Evolutionary conservation across 2,113 vertebrate species (phyloP).

Genomic region (Hippopotamus amphibius): DNA sequence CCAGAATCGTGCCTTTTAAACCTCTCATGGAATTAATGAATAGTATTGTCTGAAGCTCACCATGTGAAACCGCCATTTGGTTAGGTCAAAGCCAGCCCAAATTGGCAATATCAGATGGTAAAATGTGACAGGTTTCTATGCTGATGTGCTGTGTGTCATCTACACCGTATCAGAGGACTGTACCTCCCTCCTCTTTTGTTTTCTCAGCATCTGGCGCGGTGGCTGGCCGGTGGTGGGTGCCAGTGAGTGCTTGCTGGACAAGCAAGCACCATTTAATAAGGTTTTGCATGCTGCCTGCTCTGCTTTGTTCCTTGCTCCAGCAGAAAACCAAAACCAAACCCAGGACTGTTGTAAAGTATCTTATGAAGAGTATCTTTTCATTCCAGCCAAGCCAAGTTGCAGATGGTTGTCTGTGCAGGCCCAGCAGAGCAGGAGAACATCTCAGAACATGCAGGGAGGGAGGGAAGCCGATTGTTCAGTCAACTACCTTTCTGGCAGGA

Average conservation of each 20-base stretch:
- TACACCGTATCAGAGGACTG: background rate
- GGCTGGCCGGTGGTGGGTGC: background rate
- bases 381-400: background rate
- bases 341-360: background rate
- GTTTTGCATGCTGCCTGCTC: background rate
- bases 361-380: background rate
- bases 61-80: background rate
- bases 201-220: background rate
- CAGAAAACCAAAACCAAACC: background rate
- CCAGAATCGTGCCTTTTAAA: background rate
- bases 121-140: background rate
- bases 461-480: background rate
- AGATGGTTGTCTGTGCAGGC: background rate
- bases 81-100: background rate
- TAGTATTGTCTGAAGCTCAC: background rate
- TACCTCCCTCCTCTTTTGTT: no score
- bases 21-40: background rate
- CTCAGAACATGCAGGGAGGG: background rate
- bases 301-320: background rate
- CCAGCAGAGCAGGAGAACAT: background rate
- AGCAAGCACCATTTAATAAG: background rate
- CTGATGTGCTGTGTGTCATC: background rate
- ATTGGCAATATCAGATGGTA: background rate
- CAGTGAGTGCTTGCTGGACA: background rate
- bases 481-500: slow-evolving; percentile 88